Base-by-base conservation (phyloP, 2,888 invertebrate species). In the Elysia crispata region DNA sequence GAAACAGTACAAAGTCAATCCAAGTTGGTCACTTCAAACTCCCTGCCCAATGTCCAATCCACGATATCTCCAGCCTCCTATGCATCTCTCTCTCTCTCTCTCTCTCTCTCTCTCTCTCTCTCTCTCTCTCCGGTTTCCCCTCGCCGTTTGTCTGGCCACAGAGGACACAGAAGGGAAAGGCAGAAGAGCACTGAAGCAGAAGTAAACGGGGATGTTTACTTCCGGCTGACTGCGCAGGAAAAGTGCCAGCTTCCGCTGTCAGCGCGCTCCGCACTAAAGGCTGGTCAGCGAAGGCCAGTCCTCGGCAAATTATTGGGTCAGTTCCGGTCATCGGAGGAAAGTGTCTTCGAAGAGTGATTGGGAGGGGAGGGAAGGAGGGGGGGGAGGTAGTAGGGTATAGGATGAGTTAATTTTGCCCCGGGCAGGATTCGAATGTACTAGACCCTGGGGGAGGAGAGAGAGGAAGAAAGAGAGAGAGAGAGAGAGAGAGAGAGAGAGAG, bases 221-320 rank as follows among this genome's bases (percentile, higher is more conserved):
- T 73, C 73, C 73, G 73, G 54, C 1, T 73, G 73, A 54, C 33
- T 73, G 73, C 50, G 54, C 54, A 25, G 23, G 73, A 18, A 49
- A 73, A 73, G 73, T 73, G 73, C 54, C 73, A 23, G 50, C 54
- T 50, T 49, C 33, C 54, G 54, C 41, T 41, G 41, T 41, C 41
- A 41, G 60, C 60, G 60, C n/a, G 60, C 60, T 6, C 5, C n/a
- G n/a, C n/a, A 8, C n/a, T 25, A 25, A 23, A 25, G 25, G 60
- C 25, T 6, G n/a, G 60, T 60, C 41, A 3, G 11, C 41, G 41
- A 41, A 41, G 41, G 3, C 41, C 41, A 41, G 41, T 41, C 41
- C 41, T 41, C 41, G 41, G 5, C 41, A 41, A 41, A 41, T 41
- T 41, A 41, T 41, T 41, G 41, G 41, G 41, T 41, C 41, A 41